Evolutionary conservation across 2,888 invertebrate genomes (phyloP), one percentile per base, ranked within the genome.

Genomic region (Ptychoptera albimana): DNA sequence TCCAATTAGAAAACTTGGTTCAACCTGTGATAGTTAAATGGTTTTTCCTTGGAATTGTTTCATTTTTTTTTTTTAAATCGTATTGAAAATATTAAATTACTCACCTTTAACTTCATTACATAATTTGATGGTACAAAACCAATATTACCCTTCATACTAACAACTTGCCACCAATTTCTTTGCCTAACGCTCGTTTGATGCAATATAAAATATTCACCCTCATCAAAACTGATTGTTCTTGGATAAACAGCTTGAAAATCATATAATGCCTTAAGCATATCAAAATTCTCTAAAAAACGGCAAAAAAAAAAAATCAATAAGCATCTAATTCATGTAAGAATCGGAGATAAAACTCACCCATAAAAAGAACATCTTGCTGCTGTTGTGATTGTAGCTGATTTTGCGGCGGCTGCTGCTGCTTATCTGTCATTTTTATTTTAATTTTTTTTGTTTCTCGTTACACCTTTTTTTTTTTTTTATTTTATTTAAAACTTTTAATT

Each of bases 51-150:
- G 31, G 40, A 37, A 47, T 14, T 36, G 8, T 11, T 32, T 4
- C n/a, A 9, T 7, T 32, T 30, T 30, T 30, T 30, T 30, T 30
- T n/a, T n/a, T n/a, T n/a, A 12, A 30, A 14, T 9, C 35, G 13
- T 35, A 12, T 13, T 13, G 11, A 10, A 9, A 16, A 37, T 37
- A 15, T 23, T 9, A 23, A 37, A 13, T 13, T 13, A 40, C 40
- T 15, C 60, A 85, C 86, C 71, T 82, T 81, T 55, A 83, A 74
- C 55, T 75, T 73, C 54, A 79, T 77, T 45, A 87, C 85, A 67
- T 87, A 87, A 72, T 87, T 87, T 42, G 85, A 86, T 48, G 87
- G 87, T 52, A 87, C 84, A 58, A 84, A 87, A 43, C 87, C 87
- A 52, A 85, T 74, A 62, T 83, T 80, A 54, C 85, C 87, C 59